These are phyloP conservation scores for Mastacembelus armatus DNA, from an alignment of 2,797 vertebrate species.

Conservation along the genomic window DNA sequence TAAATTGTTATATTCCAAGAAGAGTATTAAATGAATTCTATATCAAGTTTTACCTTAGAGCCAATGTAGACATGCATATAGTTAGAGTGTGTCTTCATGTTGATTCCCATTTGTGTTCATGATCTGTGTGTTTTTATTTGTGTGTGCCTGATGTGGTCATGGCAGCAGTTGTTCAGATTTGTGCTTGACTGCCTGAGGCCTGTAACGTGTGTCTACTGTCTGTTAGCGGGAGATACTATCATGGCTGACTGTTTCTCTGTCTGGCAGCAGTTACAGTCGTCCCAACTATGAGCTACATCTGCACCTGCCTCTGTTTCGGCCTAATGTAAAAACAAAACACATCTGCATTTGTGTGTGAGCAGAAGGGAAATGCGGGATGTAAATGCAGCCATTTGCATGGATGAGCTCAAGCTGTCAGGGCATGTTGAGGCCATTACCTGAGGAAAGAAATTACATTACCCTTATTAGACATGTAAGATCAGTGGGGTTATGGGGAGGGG, in stretches of 20 bases:
- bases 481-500: neutral
- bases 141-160: neutral
- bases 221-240: conserved; percentile 68
- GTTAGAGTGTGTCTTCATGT: neutral
- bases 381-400: conserved; percentile 34
- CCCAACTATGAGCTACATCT: conserved; percentile 43
- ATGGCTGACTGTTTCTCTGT: conserved; percentile 51
- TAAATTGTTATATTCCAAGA: no score
- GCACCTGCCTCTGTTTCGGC: conserved; percentile 76
- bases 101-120: neutral
- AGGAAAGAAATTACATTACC: neutral
- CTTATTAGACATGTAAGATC: conserved; percentile 28
- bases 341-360: neutral
- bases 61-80: no score
- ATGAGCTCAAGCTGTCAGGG: conserved; percentile 46
- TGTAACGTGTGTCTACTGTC: conserved; percentile 63
- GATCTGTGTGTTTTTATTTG: neutral
- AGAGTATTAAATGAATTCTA: no score
- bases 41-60: no score
- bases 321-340: conserved; percentile 10
- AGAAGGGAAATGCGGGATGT: conserved; percentile 1
- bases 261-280: conserved; percentile 56
- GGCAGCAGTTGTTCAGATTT: neutral
- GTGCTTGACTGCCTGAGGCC: conserved; percentile 42
- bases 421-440: conserved; percentile 6